Conservation (phyloP, 2,797 vertebrate genomes). For the Centroberyx gerrardi region DNA sequence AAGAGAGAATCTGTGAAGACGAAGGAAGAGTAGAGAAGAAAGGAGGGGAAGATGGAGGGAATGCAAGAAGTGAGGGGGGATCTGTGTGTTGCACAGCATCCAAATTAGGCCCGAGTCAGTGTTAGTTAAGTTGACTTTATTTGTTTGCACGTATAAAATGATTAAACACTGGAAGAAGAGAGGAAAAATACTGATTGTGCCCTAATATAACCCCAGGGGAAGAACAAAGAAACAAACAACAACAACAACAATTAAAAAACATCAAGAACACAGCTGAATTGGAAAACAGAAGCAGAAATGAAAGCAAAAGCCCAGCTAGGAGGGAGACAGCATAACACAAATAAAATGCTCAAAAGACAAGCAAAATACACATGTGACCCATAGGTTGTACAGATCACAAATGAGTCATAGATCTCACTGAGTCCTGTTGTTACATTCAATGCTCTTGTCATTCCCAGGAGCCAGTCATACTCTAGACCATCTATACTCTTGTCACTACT, state of each 20-base stretch:
- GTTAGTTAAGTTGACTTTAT: neutral
- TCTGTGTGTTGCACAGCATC: neutral
- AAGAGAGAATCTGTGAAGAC: conserved; percentile 7
- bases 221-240: neutral
- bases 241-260: neutral
- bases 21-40: neutral
- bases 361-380: neutral
- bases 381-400: no score
- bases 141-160: neutral
- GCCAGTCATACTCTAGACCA: no score
- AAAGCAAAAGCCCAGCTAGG: neutral
- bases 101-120: neutral
- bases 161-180: neutral
- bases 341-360: neutral
- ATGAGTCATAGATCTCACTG: no score
- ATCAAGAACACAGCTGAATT: neutral
- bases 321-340: neutral
- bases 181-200: no score
- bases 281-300: neutral
- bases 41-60: neutral
- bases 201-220: no score
- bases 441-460: no score
- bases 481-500: no score
- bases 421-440: no score
- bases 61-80: neutral